A percentile compares a stretch with the other conserved stretches of the same genome.
phyloP scores from a whole-genome alignment of 2,797 vertebrate species.

The Limnodromus scolopaceus region DNA sequence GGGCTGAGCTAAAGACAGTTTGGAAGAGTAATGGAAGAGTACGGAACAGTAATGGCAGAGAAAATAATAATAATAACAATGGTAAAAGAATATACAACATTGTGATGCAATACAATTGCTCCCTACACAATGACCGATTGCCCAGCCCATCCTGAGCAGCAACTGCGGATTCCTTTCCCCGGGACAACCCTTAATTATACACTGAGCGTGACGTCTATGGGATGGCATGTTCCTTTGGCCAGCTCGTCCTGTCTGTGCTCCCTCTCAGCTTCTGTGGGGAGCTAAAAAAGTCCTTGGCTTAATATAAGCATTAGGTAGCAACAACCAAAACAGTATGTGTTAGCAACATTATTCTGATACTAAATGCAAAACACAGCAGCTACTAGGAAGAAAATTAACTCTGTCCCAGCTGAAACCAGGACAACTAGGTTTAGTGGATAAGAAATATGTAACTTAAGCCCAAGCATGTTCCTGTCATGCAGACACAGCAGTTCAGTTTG shows the following conservation, averaged over 20 bases:
- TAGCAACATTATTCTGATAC: not conserved
- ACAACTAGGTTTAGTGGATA: not conserved
- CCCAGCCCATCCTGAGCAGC: not conserved
- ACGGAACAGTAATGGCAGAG: not conserved
- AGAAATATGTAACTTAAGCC: not conserved
- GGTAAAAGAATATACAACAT: not conserved
- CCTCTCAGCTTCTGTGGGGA: not conserved
- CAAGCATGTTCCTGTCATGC: not conserved
- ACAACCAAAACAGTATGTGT: not conserved
- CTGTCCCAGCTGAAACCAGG: not conserved
- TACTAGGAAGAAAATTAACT: not conserved
- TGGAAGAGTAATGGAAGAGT: not conserved
- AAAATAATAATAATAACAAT: not conserved
- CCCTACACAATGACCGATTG: not conserved
- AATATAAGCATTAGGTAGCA: not conserved
- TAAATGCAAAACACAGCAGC: not conserved
- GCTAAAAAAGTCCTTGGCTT: not conserved
- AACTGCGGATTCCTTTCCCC: not conserved
- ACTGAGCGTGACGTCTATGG: not conserved
- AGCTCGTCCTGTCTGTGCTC: not conserved
- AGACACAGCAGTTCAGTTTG: not conserved
- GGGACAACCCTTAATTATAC: not conserved
- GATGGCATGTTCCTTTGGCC: not conserved
- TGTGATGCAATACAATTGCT: not conserved
- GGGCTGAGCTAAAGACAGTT: not conserved